Evolutionary conservation across 1,140 invertebrate species (phyloP), one percentile per base, ranked within the genome.

Genomic region (Apolygus lucorum): DNA sequence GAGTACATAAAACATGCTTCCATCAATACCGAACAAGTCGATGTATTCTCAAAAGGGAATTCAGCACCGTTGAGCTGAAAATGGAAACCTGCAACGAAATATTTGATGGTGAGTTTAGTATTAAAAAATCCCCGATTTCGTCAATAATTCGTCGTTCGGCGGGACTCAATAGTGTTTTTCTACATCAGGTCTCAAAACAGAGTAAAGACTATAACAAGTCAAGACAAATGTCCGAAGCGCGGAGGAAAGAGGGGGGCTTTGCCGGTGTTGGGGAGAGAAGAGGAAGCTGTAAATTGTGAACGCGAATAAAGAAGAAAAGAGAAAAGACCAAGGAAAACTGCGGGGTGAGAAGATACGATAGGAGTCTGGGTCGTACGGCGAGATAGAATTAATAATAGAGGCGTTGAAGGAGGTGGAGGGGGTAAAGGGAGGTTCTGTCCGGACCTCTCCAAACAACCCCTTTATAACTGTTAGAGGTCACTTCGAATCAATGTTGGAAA

Each of bases 231-330:
- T 22, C 22, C 54, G 34, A 42, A 42, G 34, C 34, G 34, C 34
- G 34, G 34, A 17, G 34, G 17, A 17, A 42, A 42, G 4, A 4
- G 17, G 4, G 34, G 34, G 17, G 17, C 34, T 8, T 17, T 4
- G 34, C 17, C 34, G 34, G 24, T 63, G 25, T 22, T 28, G 59
- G 11, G 24, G 26, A 71, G 28, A 63, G 67, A 42, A 59, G 21
- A 26, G 62, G 26, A 52, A 71, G 28, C 42, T 63, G 68, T 63
- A 62, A 52, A 67, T 63, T 34, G 49, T 68, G 52, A 71, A 68
- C 14, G 70, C 68, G 70, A 68, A 42, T 34, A 63, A 52, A 65
- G 26, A 11, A 24, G 4, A 24, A 65, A 24, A 65, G 63, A 26
- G 63, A 28, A 22, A 22, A 24, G 14, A 22, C 11, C 8, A 26